phyloP scores from a whole-genome alignment of 2,797 vertebrate species.

The Jordanella pulchra region DNA sequence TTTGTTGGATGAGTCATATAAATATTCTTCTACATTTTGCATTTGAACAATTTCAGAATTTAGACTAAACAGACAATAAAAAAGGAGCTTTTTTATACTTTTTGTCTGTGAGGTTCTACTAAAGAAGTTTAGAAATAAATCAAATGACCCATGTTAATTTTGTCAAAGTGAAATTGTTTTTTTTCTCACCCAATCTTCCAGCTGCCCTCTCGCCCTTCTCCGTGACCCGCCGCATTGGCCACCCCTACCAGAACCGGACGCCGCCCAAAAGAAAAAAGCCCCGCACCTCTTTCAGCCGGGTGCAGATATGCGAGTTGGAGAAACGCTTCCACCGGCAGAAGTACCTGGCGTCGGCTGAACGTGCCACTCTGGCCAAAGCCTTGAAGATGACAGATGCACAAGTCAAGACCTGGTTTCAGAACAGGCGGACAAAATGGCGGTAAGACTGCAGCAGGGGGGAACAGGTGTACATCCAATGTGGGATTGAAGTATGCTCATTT shows the following conservation, averaged over 20 bases:
- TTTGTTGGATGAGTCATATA: not conserved
- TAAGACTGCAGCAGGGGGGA: slow-evolving; percentile 54
- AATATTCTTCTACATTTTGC: not conserved
- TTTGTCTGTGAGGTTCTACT: not conserved
- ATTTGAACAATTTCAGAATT: not conserved
- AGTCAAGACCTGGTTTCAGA: slow-evolving; percentile 99
- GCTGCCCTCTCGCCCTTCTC: slow-evolving; percentile 92
- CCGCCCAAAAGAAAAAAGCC: slow-evolving; percentile 96
- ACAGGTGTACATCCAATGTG: not conserved
- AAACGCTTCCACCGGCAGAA: slow-evolving; percentile 96
- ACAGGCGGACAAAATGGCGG: slow-evolving; percentile 98
- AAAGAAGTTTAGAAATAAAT: not conserved
- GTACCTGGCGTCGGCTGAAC: slow-evolving; percentile 92
- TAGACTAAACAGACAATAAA: not conserved
- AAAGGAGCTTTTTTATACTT: not conserved
- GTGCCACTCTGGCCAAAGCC: slow-evolving; percentile 90
- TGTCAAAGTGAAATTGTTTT: not conserved
- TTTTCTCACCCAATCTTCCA: slow-evolving; percentile 41
- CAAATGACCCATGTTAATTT: not conserved
- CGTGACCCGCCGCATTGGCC: slow-evolving; percentile 90
- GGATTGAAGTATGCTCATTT: not conserved
- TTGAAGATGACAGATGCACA: slow-evolving; percentile 97
- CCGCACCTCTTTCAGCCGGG: slow-evolving; percentile 91
- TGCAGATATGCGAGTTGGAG: slow-evolving; percentile 97
- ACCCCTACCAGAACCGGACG: slow-evolving; percentile 96